Percentiles rank a stretch among this genome's conserved stretches.
Evolutionary conservation across 2,113 vertebrate genomes (phyloP).

Genomic region (Anoura caudifer): DNA sequence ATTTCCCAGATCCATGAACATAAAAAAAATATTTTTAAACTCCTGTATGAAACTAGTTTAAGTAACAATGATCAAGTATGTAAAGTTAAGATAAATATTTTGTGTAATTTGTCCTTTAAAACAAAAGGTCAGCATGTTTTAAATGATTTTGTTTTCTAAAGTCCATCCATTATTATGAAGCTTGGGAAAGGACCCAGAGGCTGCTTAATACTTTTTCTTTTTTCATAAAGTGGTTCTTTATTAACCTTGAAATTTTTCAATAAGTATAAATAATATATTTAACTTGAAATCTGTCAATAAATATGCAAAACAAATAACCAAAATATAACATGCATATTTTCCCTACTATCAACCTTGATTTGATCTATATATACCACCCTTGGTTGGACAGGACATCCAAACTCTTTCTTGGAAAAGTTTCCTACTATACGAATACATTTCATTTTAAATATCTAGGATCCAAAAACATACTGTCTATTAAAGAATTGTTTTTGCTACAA

Average conservation of each 20-base stretch:
- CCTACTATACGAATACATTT: not conserved
- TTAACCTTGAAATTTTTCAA: conserved; percentile 5
- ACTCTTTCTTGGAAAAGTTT: not conserved
- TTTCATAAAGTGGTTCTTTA: not conserved
- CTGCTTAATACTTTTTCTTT: not conserved
- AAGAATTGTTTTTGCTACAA: not conserved
- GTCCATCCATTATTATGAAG: not conserved
- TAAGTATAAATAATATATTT: not conserved
- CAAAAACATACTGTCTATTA: not conserved
- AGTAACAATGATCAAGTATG: not conserved
- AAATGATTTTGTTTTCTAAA: not conserved
- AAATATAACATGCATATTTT: not conserved
- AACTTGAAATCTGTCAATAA: not conserved
- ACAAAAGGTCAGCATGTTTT: not conserved
- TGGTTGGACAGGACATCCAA: not conserved
- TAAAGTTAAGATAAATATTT: not conserved
- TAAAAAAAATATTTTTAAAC: not conserved
- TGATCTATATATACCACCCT: not conserved
- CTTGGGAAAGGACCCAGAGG: not conserved
- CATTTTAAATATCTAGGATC: conserved; percentile 8
- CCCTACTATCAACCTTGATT: not conserved
- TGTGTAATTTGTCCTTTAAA: conserved; percentile 27
- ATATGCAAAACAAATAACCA: not conserved
- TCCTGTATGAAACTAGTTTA: not conserved
- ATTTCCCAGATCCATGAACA: not conserved